Base-by-base conservation (phyloP, 2,888 invertebrate genomes). In the Ophonus ardosiacus region DNA sequence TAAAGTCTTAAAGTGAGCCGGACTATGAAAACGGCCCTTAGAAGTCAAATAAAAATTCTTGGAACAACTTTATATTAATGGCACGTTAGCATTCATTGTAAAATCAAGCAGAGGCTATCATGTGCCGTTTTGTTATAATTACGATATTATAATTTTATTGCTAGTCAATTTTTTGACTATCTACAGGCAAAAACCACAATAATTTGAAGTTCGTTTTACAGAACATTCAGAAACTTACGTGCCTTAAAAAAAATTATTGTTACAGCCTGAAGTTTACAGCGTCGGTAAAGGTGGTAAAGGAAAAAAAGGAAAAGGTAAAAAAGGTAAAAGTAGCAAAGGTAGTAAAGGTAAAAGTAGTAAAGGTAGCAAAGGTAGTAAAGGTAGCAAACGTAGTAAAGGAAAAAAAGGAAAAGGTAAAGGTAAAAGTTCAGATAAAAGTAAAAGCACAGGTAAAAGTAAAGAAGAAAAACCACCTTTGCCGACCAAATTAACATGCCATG, bases 401-500 rank as follows among this genome's bases (percentile, higher is more conserved):
- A 59, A 81, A 74, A 63, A 24, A 51, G 31, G 63, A 81, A 80
- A 86, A 78, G 88, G 0, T 92, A 92, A 88, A 90, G 5, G 6
- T 91, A 91, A 87, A 86, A 5, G 31, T 31, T 31, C 31, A 5
- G 31, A 31, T 31, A 88, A 63, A 92, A 91, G 10, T 86, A 86
- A 0, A n/a, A 38, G 91, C 0, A 90, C n/a, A 38, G 43, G 43
- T 13, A 51, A 51, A 51, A 13, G 43, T 51, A 51, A 51, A 51
- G 43, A 51, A 31, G 71, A 17, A 5, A 88, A 88, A 13, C 86
- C 90, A 21, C 0, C 87, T 0, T 87, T 91, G 8, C 93, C 93
- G 0, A 92, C 92, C 40, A 91, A 92, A 81, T 90, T 93, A 15
- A 93, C 93, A 0, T 93, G 93, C 84, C 89, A 90, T 86, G 87